Conservation (phyloP, 2,113 vertebrate genomes). For the Brachyistius frenatus region DNA sequence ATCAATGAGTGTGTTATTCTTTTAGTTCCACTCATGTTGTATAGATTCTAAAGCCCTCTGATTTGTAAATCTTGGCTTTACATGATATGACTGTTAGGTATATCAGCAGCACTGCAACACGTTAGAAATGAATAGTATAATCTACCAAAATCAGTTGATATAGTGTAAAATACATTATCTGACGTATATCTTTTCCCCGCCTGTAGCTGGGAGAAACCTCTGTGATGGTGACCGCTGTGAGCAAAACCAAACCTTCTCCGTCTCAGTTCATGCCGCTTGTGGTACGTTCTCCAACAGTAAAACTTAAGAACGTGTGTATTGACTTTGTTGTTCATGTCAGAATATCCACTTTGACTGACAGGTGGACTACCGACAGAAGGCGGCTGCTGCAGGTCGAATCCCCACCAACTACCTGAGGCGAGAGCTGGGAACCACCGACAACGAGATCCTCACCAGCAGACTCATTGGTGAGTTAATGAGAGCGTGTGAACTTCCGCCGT, state of each 20-base stretch:
- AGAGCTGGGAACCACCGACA: conserved; percentile 92
- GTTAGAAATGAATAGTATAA: too few species aligned
- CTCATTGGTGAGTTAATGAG: conserved; percentile 88
- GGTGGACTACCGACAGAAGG: conserved; percentile 99
- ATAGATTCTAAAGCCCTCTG: too few species aligned
- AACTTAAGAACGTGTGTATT: too few species aligned
- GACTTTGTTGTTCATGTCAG: not conserved
- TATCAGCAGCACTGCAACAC: too few species aligned
- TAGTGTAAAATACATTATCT: too few species aligned
- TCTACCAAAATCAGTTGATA: too few species aligned
- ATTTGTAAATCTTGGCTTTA: too few species aligned
- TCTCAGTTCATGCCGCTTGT: conserved; percentile 97
- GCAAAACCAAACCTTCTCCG: conserved; percentile 92
- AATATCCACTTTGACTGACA: conserved; percentile 67
- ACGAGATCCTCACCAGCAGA: conserved; percentile 97
- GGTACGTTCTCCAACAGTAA: conserved; percentile 82
- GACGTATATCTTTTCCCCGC: conserved; percentile 13
- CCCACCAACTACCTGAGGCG: conserved; percentile 96
- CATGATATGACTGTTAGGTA: too few species aligned
- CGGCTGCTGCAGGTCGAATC: conserved; percentile 96
- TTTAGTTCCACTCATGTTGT: too few species aligned
- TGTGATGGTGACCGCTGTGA: conserved; percentile 98
- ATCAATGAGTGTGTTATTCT: too few species aligned
- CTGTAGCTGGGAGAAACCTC: conserved; percentile 92
- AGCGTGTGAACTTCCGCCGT: not conserved